A percentile compares a stretch with the other conserved stretches of the same genome.
phyloP scores from a whole-genome alignment of 2,888 invertebrate genomes.

The Tridacna crocea region DNA sequence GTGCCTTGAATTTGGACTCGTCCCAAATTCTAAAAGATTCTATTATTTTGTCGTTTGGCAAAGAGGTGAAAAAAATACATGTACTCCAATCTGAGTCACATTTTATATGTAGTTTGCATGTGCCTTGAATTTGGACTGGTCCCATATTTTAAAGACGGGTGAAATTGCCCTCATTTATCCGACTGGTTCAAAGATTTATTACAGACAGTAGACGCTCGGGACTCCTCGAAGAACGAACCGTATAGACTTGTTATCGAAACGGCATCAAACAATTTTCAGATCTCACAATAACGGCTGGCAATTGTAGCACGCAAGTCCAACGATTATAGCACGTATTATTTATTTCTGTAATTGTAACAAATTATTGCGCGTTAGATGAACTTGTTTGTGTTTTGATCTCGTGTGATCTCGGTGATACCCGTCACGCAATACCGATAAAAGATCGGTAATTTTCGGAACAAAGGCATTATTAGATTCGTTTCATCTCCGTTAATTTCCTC shows the following conservation, averaged over 20 bases:
- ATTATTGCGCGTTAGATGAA: conserved; percentile 21
- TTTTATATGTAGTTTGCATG: too few relatives aligned
- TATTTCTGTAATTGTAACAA: conserved; percentile 25
- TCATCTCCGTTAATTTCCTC: conserved; percentile 17
- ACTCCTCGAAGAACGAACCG: too few relatives aligned
- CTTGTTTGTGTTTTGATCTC: conserved; percentile 21
- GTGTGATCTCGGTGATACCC: neutral
- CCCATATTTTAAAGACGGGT: too few relatives aligned
- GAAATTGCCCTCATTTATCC: too few relatives aligned
- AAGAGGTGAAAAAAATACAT: too few relatives aligned
- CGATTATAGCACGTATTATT: conserved; percentile 5
- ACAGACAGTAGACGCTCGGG: too few relatives aligned
- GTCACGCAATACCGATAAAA: conserved; percentile 18
- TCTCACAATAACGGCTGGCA: neutral
- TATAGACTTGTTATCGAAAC: neutral
- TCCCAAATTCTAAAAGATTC: too few relatives aligned
- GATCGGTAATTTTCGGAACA: conserved; percentile 17
- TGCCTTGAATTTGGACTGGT: too few relatives aligned
- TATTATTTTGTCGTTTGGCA: too few relatives aligned
- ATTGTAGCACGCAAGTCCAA: neutral
- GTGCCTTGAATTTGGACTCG: too few relatives aligned
- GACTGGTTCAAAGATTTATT: too few relatives aligned
- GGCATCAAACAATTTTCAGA: neutral
- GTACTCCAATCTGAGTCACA: too few relatives aligned
- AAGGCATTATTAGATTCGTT: neutral